A percentile compares a stretch with the other conserved stretches of the same genome.
phyloP scores from a whole-genome alignment of 1,140 invertebrate species.

The Halictus rubicundus region DNA sequence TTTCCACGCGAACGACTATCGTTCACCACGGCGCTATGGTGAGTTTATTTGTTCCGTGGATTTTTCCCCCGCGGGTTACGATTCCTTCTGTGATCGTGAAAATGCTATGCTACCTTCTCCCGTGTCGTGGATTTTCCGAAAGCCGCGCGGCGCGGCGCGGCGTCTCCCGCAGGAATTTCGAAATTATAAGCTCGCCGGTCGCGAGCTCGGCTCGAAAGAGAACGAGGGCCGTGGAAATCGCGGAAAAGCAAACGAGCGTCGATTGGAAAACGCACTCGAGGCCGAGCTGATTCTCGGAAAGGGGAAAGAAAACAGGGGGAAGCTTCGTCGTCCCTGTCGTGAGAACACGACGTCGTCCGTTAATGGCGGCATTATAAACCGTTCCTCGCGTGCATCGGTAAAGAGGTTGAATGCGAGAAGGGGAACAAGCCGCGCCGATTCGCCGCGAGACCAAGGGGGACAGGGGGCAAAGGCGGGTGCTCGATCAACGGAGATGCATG shows the following conservation, averaged over 20 bases:
- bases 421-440: slow-evolving; percentile 11
- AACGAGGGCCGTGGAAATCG: background rate
- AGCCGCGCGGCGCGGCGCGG: no score
- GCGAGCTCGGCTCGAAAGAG: no score
- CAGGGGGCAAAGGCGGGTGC: slow-evolving; percentile 17
- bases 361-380: slow-evolving; percentile 57
- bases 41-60: no score
- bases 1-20: no score
- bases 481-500: slow-evolving; percentile 69
- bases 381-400: slow-evolving; percentile 60
- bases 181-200: no score
- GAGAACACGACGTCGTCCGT: slow-evolving; percentile 45
- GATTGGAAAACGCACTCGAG: slow-evolving; percentile 21
- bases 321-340: slow-evolving; percentile 14
- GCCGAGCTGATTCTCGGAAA: slow-evolving; percentile 22
- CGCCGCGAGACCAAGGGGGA: background rate
- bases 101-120: no score
- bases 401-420: slow-evolving; percentile 42
- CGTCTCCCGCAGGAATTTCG: no score
- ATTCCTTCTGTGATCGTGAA: no score
- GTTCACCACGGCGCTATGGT: no score
- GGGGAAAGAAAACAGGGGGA: background rate
- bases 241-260: background rate
- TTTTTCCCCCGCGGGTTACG: no score
- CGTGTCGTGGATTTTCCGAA: no score